Conservation (phyloP, 2,797 vertebrate genomes). For the Melanotaenia boesemani region DNA sequence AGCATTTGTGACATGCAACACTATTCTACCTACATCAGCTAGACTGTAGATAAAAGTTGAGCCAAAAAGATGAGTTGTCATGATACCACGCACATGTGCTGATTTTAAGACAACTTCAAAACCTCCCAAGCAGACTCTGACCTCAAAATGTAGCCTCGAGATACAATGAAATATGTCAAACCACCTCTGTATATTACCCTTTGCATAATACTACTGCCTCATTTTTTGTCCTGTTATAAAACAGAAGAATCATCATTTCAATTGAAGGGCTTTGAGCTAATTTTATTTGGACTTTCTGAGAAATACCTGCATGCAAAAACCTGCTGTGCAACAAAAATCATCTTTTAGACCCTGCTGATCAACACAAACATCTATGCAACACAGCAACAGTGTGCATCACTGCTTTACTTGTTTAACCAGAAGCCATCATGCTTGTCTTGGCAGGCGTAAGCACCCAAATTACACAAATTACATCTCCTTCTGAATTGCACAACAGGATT, state of each 20-base stretch:
- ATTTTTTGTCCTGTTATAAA: background rate
- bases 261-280: background rate
- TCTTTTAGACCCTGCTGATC: background rate
- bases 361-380: constrained; percentile 3
- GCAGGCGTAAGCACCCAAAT: constrained; percentile 57
- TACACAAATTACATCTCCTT: constrained; percentile 66
- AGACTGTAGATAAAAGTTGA: constrained; percentile 10
- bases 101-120: background rate
- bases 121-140: background rate
- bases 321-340: background rate
- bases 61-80: background rate
- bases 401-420: constrained; percentile 31
- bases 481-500: constrained; percentile 70
- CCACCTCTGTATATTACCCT: background rate
- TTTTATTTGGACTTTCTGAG: background rate
- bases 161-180: constrained; percentile 18
- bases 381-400: background rate
- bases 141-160: background rate
- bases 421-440: constrained; percentile 30
- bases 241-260: background rate
- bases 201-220: background rate
- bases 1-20: background rate
- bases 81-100: background rate
- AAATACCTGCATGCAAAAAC: constrained; percentile 2
- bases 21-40: background rate